phyloP scores from a whole-genome alignment of 2,113 vertebrate genomes.

The Galemys pyrenaicus region DNA sequence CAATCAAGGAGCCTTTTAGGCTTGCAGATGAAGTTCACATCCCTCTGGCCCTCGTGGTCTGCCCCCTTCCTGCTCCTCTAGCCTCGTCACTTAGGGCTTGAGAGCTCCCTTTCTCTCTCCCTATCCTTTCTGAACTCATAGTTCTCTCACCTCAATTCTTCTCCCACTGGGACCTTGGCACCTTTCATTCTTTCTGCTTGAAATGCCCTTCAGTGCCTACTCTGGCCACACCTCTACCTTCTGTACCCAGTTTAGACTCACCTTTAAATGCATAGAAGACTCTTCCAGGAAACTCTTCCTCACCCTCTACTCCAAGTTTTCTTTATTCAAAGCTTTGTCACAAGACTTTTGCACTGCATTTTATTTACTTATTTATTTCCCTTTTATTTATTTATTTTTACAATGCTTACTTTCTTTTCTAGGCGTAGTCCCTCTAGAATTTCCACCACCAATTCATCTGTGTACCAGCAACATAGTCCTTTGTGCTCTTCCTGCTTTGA shows the following conservation, averaged over 20 bases:
- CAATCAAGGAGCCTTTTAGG: neutral
- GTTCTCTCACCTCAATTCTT: neutral
- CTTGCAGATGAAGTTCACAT: neutral
- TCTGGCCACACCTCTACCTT: accelerated
- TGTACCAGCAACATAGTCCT: too few species aligned
- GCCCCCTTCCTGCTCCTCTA: neutral
- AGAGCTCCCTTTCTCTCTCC: neutral
- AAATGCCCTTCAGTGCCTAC: neutral
- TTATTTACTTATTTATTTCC: too few species aligned
- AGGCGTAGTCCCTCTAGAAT: too few species aligned
- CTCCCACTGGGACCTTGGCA: accelerated
- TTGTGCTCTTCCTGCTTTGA: too few species aligned
- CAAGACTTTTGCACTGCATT: neutral
- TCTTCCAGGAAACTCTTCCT: neutral
- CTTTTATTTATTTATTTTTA: too few species aligned
- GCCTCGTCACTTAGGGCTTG: neutral
- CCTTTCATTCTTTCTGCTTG: neutral
- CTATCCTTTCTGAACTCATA: neutral
- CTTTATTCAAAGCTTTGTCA: neutral
- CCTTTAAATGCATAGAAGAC: neutral
- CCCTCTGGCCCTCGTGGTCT: neutral
- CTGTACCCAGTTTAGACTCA: accelerated
- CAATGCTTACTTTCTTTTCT: too few species aligned
- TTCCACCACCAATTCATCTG: too few species aligned
- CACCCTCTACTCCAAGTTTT: neutral